Conservation (phyloP, 2,888 invertebrate genomes). For the Macropis europaea region DNA sequence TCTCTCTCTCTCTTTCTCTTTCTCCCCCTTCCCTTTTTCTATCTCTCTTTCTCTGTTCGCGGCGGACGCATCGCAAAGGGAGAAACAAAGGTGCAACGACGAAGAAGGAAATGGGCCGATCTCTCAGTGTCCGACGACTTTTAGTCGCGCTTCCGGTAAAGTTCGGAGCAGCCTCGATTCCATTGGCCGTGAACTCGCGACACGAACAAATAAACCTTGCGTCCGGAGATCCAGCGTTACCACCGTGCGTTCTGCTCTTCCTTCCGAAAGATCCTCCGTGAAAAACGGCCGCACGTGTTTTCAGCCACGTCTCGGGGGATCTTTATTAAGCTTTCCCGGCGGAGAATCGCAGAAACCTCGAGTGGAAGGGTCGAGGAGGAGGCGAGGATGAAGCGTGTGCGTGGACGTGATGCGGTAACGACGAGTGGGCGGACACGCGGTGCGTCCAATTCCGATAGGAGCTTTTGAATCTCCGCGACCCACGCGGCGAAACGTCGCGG, state of each 20-base stretch:
- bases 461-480: neutral
- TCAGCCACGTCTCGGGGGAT: too few species aligned
- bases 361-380: constrained; percentile 2
- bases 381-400: constrained; percentile 20
- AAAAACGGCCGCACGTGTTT: too few species aligned
- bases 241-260: too few species aligned
- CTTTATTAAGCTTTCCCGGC: too few species aligned
- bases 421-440: constrained; percentile 49
- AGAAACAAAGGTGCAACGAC: neutral
- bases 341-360: too few species aligned
- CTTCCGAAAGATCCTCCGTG: too few species aligned
- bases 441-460: constrained; percentile 22
- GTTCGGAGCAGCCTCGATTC: too few species aligned
- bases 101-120: neutral
- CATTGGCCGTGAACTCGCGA: too few species aligned
- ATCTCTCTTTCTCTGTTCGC: neutral
- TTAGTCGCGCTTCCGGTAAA: too few species aligned
- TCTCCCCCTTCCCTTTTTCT: neutral
- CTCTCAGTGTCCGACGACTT: too few species aligned
- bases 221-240: too few species aligned
- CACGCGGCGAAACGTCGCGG: neutral
- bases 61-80: neutral
- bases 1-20: neutral
- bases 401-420: constrained; percentile 7
- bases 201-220: too few species aligned